Conservation (phyloP, 2,797 vertebrate species). For the Lutra lutra region DNA sequence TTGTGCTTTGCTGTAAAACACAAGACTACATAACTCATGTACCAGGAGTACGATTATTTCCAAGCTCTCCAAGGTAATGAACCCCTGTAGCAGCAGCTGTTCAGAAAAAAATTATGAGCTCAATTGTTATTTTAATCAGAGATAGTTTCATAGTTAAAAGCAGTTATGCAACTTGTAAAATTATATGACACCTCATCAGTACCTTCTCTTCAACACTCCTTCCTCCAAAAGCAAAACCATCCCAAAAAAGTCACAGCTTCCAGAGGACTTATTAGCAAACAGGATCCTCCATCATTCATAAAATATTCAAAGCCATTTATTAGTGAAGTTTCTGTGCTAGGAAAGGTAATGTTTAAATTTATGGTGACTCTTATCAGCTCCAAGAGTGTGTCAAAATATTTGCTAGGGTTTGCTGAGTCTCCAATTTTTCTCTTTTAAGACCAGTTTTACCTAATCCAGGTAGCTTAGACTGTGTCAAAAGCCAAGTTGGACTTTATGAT, state of each 20-base stretch:
- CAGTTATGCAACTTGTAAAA: constrained; percentile 89
- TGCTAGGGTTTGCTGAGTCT: constrained; percentile 74
- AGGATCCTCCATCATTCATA: constrained; percentile 78
- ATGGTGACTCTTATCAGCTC: constrained; percentile 81
- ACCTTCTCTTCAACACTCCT: constrained; percentile 81
- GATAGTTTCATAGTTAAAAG: constrained; percentile 88
- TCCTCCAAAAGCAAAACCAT: constrained; percentile 76
- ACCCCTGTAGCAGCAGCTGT: constrained; percentile 89
- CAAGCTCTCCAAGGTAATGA: constrained; percentile 89
- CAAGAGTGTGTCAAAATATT: constrained; percentile 81
- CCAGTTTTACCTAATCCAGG: constrained; percentile 78
- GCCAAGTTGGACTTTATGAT: constrained; percentile 75
- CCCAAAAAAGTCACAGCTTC: constrained; percentile 57
- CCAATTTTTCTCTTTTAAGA: constrained; percentile 84
- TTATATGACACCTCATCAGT: constrained; percentile 86
- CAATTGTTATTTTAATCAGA: constrained; percentile 91
- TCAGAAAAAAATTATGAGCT: constrained; percentile 90
- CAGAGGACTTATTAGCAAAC: constrained; percentile 78
- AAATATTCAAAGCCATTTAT: constrained; percentile 86
- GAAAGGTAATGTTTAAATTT: constrained; percentile 84
- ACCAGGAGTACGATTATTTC: constrained; percentile 88
- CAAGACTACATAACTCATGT: constrained; percentile 87
- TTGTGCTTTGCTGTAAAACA: constrained; percentile 89
- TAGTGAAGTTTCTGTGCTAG: constrained; percentile 78
- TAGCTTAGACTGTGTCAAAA: constrained; percentile 75